Percentiles rank a stretch among this genome's conserved stretches.
These are phyloP conservation scores for Hirtodrosophila trivittata DNA, from an alignment of 2,888 invertebrate genomes.

Conservation along the genomic window DNA sequence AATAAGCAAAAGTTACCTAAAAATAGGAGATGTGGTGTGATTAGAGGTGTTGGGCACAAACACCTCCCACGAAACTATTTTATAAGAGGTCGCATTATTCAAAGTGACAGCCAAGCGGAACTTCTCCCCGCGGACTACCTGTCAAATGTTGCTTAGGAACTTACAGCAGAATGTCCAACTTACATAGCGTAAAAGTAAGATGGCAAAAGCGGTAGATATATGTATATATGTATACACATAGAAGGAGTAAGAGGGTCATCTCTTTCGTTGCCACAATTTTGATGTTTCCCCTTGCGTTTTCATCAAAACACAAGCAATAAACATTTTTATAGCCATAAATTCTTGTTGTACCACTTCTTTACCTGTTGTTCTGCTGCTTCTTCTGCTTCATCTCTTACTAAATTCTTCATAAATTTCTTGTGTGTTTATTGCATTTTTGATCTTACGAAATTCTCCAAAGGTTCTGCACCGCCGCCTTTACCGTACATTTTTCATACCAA, in stretches of 20 bases:
- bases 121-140: slow-evolving; percentile 54
- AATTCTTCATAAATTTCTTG: slow-evolving; percentile 76
- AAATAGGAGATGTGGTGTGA: too few species aligned
- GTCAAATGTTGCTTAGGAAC: slow-evolving; percentile 51
- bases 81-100: slow-evolving; percentile 61
- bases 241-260: too few species aligned
- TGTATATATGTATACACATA: background rate
- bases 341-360: slow-evolving; percentile 51
- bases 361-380: slow-evolving; percentile 6
- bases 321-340: slow-evolving; percentile 77
- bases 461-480: slow-evolving; percentile 34
- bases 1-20: too few species aligned
- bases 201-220: background rate
- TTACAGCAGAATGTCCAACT: slow-evolving; percentile 14
- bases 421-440: slow-evolving; percentile 74
- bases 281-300: slow-evolving; percentile 12
- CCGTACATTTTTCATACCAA: slow-evolving; percentile 64
- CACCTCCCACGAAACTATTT: slow-evolving; percentile 56
- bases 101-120: slow-evolving; percentile 58
- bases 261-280: slow-evolving; percentile 14
- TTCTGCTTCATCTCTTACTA: slow-evolving; percentile 41
- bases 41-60: too few species aligned
- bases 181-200: background rate
- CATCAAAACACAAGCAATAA: slow-evolving; percentile 66
- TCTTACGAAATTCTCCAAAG: slow-evolving; percentile 49